phyloP scores from a whole-genome alignment of 2,888 invertebrate species.

The Chironomus riparius region DNA sequence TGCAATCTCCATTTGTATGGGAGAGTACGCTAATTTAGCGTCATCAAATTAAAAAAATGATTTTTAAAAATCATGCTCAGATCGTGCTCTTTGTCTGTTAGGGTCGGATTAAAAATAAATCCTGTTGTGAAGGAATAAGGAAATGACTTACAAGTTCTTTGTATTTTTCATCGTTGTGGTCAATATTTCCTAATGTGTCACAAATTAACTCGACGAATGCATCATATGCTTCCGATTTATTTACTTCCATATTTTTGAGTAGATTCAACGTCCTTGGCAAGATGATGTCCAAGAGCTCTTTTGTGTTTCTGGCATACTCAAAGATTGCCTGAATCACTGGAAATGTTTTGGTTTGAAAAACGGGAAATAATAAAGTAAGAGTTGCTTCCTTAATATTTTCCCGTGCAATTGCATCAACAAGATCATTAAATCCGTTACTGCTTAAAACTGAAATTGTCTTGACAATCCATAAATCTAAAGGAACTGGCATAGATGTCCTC shows the following conservation, averaged over 20 bases:
- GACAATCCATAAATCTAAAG: slow-evolving; percentile 15
- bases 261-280: slow-evolving; percentile 46
- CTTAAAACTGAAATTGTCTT: neutral
- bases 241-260: slow-evolving; percentile 36
- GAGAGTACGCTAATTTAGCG: no score
- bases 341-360: slow-evolving; percentile 48
- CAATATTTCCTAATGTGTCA: neutral
- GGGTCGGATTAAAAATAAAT: neutral
- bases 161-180: slow-evolving; percentile 33
- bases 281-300: slow-evolving; percentile 44
- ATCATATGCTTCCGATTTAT: neutral
- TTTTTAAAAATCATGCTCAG: no score
- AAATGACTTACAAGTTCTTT: slow-evolving; percentile 43
- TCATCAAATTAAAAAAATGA: no score
- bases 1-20: no score
- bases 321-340: slow-evolving; percentile 57
- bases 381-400: slow-evolving; percentile 53
- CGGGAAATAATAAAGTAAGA: slow-evolving; percentile 47
- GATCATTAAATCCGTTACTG: slow-evolving; percentile 36
- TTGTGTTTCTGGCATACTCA: slow-evolving; percentile 50
- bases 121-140: neutral
- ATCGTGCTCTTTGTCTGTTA: no score
- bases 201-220: slow-evolving; percentile 3
- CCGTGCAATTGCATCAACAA: slow-evolving; percentile 53
- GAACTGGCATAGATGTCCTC: neutral